phyloP scores from a whole-genome alignment of 2,888 invertebrate species.

The Tenthredo amoena region DNA sequence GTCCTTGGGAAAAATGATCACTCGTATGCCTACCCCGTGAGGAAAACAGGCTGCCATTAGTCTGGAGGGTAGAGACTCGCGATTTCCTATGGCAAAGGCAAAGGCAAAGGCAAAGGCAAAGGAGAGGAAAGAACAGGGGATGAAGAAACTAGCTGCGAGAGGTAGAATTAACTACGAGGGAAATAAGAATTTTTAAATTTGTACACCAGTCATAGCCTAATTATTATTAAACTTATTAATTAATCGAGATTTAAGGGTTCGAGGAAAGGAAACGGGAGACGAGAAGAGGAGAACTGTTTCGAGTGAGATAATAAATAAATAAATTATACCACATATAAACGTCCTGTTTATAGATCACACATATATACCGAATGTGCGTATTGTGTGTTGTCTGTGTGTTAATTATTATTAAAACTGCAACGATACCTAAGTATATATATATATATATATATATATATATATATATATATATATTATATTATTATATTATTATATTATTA shows the following conservation, averaged over 20 bases:
- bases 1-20: neutral
- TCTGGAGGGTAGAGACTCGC: neutral
- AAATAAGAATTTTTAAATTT: neutral
- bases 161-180: neutral
- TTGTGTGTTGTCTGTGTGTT: neutral
- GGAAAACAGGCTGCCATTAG: neutral
- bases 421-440: neutral
- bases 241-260: neutral
- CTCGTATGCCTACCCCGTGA: neutral
- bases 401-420: conserved; percentile 2
- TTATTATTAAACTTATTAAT: neutral
- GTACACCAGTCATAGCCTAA: neutral
- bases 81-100: neutral
- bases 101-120: neutral
- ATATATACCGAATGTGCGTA: neutral
- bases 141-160: neutral
- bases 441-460: neutral
- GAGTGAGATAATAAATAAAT: conserved; percentile 1
- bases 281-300: neutral
- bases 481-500: neutral
- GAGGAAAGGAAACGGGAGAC: neutral
- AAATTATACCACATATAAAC: neutral
- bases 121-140: neutral
- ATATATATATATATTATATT: neutral
- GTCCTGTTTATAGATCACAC: neutral